Evolutionary conservation across 1,140 invertebrate genomes (phyloP).

Genomic region (Drosophila melanogaster): Release_6_plus_ISO1_MT NT_033777.3:21921501-21922000

Average conservation of each 20-base stretch:
- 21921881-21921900: too few species aligned
- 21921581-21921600: background rate
- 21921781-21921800: background rate
- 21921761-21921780: constrained; percentile 48
- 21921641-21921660: constrained; percentile 37
- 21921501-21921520: constrained; percentile 74
- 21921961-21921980: too few species aligned
- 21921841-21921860: too few species aligned
- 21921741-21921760: constrained; percentile 56
- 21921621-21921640: constrained; percentile 62
- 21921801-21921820: constrained; percentile 8
- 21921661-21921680: constrained; percentile 26
- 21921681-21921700: constrained; percentile 29
- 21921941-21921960: too few species aligned
- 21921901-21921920: too few species aligned
- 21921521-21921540: constrained; percentile 82
- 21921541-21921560: constrained; percentile 68
- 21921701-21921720: constrained; percentile 79
- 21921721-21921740: constrained; percentile 78
- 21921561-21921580: background rate
- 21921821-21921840: too few species aligned
- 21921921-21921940: too few species aligned
- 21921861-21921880: too few species aligned
- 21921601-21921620: constrained; percentile 36
- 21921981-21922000: too few species aligned